Base-by-base conservation (phyloP, 2,888 invertebrate genomes). In the Slavum lentiscoides region DNA sequence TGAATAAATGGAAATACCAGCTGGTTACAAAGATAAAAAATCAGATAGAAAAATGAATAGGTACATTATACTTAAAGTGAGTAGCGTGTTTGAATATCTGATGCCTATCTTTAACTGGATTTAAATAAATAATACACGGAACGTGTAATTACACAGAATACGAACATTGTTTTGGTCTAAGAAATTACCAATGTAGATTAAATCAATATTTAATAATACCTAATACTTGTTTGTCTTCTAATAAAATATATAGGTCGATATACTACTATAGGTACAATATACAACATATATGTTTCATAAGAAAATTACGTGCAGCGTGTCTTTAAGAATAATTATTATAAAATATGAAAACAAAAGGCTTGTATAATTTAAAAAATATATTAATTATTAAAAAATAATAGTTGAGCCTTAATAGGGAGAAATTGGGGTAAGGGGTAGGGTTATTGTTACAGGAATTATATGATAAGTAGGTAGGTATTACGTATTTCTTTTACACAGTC, bases 401-500 rank as follows among this genome's bases (percentile, higher is more conserved):
- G 39, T 61, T 59, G 9, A 73, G 2, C 7, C 17, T 59, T n/a
- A 49, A 43, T 43, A 43, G 43, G 2, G 43, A 43, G 43, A 43
- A 43, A 6, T 6, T 43, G 2, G 11, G 43, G 11, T 6, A 43
- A 11, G 49, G 43, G 19, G 49, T 43, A 61, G 43, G 19, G 49
- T 43, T 73, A 19, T 61, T 68, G 15, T 68, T 30, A n/a, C 19
- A 49, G 2, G 43, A 43, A 73, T 43, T 73, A 61, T 61, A 19
- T 13, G 15, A 2, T 43, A 49, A 43, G 21, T 73, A 43, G 23
- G 19, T 39, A 39, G 11, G 43, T 43, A 7, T 2, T 43, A 43
- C 9, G 43, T 43, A 6, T 43, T 9, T 11, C 1, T 43, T 43
- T 43, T 9, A 43, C 30, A 30, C 30, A 4, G 30, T 30, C 30